Conservation (phyloP, 2,113 vertebrate species). For the Aviceda subcristata region DNA sequence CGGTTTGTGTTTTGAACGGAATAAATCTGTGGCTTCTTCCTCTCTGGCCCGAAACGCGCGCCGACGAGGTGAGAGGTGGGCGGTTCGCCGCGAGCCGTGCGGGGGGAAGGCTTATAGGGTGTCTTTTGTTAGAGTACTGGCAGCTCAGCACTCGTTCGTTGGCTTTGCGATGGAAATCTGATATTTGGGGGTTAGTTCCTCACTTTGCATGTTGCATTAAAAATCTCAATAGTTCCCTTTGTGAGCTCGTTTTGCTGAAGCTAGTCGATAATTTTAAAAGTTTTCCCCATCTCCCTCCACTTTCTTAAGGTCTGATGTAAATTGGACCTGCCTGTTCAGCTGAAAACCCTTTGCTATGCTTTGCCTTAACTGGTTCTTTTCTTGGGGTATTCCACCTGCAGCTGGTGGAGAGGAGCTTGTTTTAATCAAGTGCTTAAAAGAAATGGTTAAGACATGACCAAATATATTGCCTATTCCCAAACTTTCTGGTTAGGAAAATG, state of each 20-base stretch:
- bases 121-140: background rate
- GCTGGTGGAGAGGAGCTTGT: background rate
- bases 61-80: background rate
- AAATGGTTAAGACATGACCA: background rate
- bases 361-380: background rate
- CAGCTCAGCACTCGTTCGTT: background rate
- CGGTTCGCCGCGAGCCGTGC: fast-evolving
- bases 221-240: background rate
- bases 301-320: background rate
- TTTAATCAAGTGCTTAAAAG: background rate
- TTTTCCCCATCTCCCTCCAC: background rate
- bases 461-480: background rate
- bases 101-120: background rate
- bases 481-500: background rate
- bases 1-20: background rate
- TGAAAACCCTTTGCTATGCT: background rate
- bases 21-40: background rate
- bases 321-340: background rate
- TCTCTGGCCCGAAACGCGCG: background rate
- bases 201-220: background rate
- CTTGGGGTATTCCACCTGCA: background rate
- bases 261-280: background rate
- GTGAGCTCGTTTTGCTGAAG: background rate
- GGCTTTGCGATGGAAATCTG: constrained; percentile 38
- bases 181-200: background rate